phyloP scores from a whole-genome alignment of 2,113 vertebrate species.

The Galeopterus variegatus region DNA sequence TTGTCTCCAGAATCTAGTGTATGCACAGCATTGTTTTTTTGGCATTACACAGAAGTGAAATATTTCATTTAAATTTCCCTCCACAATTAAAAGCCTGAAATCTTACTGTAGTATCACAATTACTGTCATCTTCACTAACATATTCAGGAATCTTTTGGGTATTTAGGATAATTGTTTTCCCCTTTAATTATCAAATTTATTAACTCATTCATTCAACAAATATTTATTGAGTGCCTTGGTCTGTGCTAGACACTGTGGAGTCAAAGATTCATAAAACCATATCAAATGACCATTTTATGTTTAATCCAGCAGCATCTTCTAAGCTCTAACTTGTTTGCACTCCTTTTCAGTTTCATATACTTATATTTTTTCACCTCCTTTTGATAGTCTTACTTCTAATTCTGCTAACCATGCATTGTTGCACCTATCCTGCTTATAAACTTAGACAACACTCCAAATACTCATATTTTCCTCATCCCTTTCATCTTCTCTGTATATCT shows the following conservation, averaged over 20 bases:
- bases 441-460: not conserved
- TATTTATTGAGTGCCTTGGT: not conserved
- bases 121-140: not conserved
- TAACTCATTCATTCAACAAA: not conserved
- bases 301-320: not conserved
- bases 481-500: not conserved
- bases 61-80: not conserved
- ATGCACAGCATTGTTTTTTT: not conserved
- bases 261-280: not conserved
- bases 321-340: not conserved
- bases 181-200: conserved; percentile 15
- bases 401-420: not conserved
- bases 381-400: not conserved
- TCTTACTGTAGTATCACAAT: not conserved
- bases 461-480: conserved; percentile 22
- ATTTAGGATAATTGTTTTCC: not conserved
- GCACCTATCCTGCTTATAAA: conserved; percentile 7
- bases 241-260: not conserved
- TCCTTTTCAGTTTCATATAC: not conserved
- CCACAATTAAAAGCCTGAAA: not conserved
- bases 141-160: not conserved
- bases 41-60: not conserved
- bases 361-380: not conserved
- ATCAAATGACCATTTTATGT: not conserved
- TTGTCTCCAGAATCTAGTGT: conserved; percentile 15